phyloP scores from a whole-genome alignment of 2,113 vertebrate species.

The Fulica atra region DNA sequence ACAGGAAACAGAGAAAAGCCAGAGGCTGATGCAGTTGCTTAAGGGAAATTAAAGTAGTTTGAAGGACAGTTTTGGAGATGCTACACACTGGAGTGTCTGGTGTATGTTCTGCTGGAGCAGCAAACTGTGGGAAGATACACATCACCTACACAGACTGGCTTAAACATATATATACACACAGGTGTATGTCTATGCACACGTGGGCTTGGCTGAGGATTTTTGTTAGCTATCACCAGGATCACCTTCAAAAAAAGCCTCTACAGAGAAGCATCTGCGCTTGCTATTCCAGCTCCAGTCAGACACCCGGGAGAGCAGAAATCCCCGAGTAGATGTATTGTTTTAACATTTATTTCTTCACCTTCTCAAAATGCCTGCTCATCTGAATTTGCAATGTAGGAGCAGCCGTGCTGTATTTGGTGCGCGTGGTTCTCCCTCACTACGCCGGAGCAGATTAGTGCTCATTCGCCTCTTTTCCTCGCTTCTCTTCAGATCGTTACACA shows the following conservation, averaged over 20 bases:
- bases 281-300: not conserved
- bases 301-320: constrained; percentile 36
- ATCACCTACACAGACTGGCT: not conserved
- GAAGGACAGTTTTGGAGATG: not conserved
- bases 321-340: constrained; percentile 45
- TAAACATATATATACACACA: not conserved
- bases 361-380: constrained; percentile 45
- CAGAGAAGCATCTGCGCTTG: constrained; percentile 21
- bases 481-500: constrained; percentile 76
- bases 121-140: not conserved
- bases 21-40: not conserved
- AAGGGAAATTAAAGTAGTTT: not conserved
- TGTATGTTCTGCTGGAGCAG: not conserved
- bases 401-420: not conserved
- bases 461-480: constrained; percentile 65
- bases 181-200: not conserved
- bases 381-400: constrained; percentile 34
- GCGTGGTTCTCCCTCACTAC: constrained; percentile 42
- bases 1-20: not conserved
- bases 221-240: not conserved
- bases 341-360: constrained; percentile 52
- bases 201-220: not conserved
- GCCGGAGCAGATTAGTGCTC: constrained; percentile 62
- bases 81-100: not conserved
- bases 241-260: not conserved